Conservation (phyloP, 1,140 invertebrate species). For the Trachymyrmex septentrionalis region DNA sequence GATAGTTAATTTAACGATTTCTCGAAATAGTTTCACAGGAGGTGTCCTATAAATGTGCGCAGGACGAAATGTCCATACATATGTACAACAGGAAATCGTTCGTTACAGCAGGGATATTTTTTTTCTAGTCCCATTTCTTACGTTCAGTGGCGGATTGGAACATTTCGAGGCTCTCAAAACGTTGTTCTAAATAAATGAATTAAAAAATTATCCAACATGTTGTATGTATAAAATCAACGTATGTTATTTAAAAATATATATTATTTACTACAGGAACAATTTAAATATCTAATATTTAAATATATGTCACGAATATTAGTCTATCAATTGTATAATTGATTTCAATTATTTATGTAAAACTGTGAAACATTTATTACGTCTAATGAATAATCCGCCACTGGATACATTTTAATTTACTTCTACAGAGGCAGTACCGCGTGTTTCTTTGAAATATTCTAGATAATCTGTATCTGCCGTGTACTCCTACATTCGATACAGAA, state of each 20-base stretch:
- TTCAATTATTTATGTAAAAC: background rate
- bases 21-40: background rate
- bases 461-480: constrained; percentile 35
- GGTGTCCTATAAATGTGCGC: background rate
- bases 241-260: background rate
- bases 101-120: background rate
- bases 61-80: background rate
- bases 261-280: background rate
- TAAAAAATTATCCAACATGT: background rate
- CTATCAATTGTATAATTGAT: background rate
- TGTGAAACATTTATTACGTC: background rate
- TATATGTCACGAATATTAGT: background rate
- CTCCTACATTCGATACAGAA: constrained; percentile 39
- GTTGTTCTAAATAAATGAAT: background rate
- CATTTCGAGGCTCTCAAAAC: background rate
- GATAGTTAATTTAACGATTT: constrained; percentile 1
- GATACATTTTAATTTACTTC: constrained; percentile 60
- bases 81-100: constrained; percentile 13
- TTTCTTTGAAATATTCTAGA: constrained; percentile 21
- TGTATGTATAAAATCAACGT: background rate
- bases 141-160: constrained; percentile 47
- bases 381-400: constrained; percentile 32
- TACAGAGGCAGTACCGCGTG: constrained; percentile 66
- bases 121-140: background rate
- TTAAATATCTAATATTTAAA: constrained; percentile 2